Evolutionary conservation across 2,888 invertebrate genomes (phyloP).

Genomic region (Cheilosia impressa): DNA sequence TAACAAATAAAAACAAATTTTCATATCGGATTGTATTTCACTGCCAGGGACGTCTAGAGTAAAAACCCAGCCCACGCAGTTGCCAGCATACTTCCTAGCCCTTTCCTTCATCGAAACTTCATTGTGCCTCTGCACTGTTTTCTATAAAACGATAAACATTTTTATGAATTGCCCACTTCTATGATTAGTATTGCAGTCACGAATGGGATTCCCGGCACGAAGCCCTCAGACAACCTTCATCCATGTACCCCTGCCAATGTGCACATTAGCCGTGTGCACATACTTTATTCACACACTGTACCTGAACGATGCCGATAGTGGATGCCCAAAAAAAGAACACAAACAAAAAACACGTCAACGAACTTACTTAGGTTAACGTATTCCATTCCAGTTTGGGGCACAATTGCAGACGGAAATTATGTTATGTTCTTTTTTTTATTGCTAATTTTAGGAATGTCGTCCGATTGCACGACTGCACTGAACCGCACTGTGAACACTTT

Average conservation of each 20-base stretch:
- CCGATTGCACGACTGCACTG: slow-evolving; percentile 1
- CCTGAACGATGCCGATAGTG: not conserved
- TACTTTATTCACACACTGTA: slow-evolving; percentile 25
- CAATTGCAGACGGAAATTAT: slow-evolving; percentile 55
- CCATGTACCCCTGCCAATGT: not conserved
- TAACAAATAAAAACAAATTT: too few relatives aligned
- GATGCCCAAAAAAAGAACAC: slow-evolving; percentile 14
- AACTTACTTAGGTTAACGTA: slow-evolving; percentile 72
- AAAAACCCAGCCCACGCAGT: too few relatives aligned
- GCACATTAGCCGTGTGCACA: not conserved
- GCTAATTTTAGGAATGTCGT: slow-evolving; percentile 14
- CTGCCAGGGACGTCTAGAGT: too few relatives aligned
- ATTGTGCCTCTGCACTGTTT: not conserved
- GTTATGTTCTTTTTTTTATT: slow-evolving; percentile 33
- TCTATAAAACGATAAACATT: not conserved
- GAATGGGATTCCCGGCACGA: slow-evolving; percentile 24
- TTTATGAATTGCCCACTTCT: not conserved
- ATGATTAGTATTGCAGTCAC: slow-evolving; percentile 19
- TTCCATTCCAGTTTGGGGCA: slow-evolving; percentile 65
- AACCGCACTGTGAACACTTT: not conserved
- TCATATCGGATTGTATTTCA: too few relatives aligned
- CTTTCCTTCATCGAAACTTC: not conserved
- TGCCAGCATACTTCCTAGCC: too few relatives aligned
- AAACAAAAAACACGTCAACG: slow-evolving; percentile 61
- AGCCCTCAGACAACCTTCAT: slow-evolving; percentile 37